These are phyloP conservation scores for Xanthorhoe designata DNA, from an alignment of 2,888 invertebrate genomes.

Conservation along the genomic window DNA sequence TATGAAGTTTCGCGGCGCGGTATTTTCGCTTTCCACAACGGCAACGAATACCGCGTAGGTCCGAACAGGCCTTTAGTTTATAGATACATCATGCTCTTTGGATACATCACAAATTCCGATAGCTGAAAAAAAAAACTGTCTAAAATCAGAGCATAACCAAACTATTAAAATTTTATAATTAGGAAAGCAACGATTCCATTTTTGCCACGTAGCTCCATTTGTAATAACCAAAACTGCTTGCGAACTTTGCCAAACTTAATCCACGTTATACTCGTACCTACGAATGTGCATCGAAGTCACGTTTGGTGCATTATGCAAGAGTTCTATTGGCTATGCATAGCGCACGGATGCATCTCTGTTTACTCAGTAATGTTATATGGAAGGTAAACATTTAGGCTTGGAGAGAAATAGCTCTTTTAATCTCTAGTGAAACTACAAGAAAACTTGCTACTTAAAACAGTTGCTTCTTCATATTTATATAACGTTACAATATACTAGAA, in stretches of 20 bases:
- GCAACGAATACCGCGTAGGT: too few species aligned
- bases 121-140: not conserved
- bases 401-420: slow-evolving; percentile 10
- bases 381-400: slow-evolving; percentile 43
- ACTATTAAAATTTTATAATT: not conserved
- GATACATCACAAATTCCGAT: too few species aligned
- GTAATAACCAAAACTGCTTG: slow-evolving; percentile 24
- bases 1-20: too few species aligned
- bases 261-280: slow-evolving; percentile 16
- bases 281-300: slow-evolving; percentile 42
- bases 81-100: too few species aligned
- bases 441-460: not conserved
- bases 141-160: not conserved
- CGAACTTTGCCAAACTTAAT: slow-evolving; percentile 47
- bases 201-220: slow-evolving; percentile 40
- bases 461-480: too few species aligned
- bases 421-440: not conserved
- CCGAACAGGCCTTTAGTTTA: too few species aligned
- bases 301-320: slow-evolving; percentile 45
- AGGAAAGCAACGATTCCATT: slow-evolving; percentile 44
- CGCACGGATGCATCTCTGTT: slow-evolving; percentile 38
- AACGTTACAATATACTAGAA: too few species aligned
- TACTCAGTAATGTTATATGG: slow-evolving; percentile 45
- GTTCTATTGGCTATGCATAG: slow-evolving; percentile 32
- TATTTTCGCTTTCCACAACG: too few species aligned